A percentile compares a stretch with the other conserved stretches of the same genome.
Conservation (phyloP, 2,113 vertebrate species). For the Capra hircus region DNA sequence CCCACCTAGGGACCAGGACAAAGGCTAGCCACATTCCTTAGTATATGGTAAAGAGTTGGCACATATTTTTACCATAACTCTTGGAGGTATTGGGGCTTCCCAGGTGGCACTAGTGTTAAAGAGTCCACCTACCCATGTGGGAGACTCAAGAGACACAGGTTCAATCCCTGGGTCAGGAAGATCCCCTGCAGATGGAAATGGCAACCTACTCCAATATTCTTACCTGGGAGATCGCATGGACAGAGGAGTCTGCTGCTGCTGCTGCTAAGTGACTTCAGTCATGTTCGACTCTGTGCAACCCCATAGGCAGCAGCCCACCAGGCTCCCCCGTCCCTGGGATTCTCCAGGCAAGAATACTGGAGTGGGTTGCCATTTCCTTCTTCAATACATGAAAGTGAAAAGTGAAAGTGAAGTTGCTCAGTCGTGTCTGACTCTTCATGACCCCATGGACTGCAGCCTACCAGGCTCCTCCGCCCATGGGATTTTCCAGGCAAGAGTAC, state of each 20-base stretch:
- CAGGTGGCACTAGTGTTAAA: not conserved
- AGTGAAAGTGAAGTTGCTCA: no score
- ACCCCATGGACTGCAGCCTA: no score
- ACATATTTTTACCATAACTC: not conserved
- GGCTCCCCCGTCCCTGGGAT: no score
- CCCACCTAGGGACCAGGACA: not conserved
- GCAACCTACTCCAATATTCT: not conserved
- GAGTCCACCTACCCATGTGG: not conserved
- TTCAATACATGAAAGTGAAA: no score
- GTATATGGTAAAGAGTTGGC: not conserved
- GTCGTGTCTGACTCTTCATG: fast-evolving
- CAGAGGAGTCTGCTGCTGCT: not conserved
- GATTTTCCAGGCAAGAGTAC: no score
- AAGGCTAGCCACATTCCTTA: not conserved
- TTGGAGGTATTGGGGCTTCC: not conserved
- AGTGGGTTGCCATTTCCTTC: no score
- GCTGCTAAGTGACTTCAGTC: no score
- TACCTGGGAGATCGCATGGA: not conserved
- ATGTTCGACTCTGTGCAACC: no score
- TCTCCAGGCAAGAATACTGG: no score
- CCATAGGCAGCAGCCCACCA: no score
- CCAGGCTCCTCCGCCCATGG: no score
- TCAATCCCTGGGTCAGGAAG: fast-evolving
- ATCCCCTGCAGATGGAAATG: not conserved
- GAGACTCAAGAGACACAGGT: not conserved